Evolutionary conservation across 2,113 vertebrate species (phyloP), one percentile per base, ranked within the genome.

Genomic region (Sceloporus tristichus): DNA sequence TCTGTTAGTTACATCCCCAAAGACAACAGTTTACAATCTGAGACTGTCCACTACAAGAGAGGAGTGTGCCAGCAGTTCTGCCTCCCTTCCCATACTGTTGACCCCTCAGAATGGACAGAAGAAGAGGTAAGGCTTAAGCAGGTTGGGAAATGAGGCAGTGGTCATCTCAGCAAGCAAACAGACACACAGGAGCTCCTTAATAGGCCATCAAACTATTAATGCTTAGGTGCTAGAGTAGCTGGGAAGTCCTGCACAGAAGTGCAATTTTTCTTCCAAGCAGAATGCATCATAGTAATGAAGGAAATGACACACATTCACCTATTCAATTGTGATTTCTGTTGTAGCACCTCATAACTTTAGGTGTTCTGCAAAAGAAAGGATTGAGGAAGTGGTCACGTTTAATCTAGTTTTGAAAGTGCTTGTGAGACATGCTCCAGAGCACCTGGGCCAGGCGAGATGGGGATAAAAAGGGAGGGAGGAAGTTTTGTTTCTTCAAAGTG

Each of bases 11-110:
- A 99, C 95, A 94, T 98, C 85, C 98, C 99, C 19, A 98, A 98
- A 95, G 98, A 99, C 95, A 96, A 94, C 95, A 97, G 98, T 56
- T 96, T 99, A 91, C 98, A 99, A 96, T 99, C 99, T 0, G 99
- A 99, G 96, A 99, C 98, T 0, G 98, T 99, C 88, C 97, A 98
- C 92, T 99, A 98, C 93, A 99, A 98, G 95, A 94, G 98, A 5
- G 99, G 98, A 0, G 98, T 99, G 80, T 98, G 98, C 93, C 99
- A 99, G 96, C 99, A 99, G 96, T 99, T 99, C 97, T 99, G 98
- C 59, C 95, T 99, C 90, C 98, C 98, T 42, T 99, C 98, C 21
- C 99, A 99, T 93, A 98, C 98, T 0, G 97, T 99, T 76, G 99
- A 99, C 94, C 98, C 98, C 65, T 98, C 98, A 0, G 98, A 99